phyloP scores from a whole-genome alignment of 2,888 invertebrate species.

The Diogma glabrata region DNA sequence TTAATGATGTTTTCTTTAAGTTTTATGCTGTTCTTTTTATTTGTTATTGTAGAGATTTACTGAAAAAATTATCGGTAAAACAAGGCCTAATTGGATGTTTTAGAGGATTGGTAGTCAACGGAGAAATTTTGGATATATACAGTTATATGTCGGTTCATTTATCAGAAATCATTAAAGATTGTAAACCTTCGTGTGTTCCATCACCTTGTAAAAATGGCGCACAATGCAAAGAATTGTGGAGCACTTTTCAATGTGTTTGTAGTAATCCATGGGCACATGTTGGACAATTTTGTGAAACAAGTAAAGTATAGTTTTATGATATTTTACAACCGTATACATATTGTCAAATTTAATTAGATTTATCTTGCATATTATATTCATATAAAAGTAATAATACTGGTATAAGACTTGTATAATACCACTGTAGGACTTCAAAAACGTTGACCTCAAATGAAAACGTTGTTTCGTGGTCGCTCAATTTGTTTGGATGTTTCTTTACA shows the following conservation, averaged over 20 bases:
- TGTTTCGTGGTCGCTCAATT: too few species aligned
- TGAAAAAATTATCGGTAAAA: conserved; percentile 70
- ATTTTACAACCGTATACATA: background rate
- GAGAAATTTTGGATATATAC: conserved; percentile 81
- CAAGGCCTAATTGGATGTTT: conserved; percentile 91
- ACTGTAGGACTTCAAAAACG: too few species aligned
- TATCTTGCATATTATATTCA: too few species aligned
- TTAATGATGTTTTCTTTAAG: conserved; percentile 2
- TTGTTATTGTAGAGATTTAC: conserved; percentile 49
- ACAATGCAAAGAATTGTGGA: conserved; percentile 83
- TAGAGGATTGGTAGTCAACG: conserved; percentile 82
- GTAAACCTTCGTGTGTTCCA: conserved; percentile 87
- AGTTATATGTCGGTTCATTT: conserved; percentile 86
- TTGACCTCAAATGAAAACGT: too few species aligned
- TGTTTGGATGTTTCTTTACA: too few species aligned
- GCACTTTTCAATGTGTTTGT: conserved; percentile 84
- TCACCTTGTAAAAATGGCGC: conserved; percentile 90
- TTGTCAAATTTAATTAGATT: too few species aligned
- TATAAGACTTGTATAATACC: too few species aligned
- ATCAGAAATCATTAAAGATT: conserved; percentile 84
- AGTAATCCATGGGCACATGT: conserved; percentile 87
- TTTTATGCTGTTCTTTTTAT: background rate
- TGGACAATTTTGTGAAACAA: conserved; percentile 80
- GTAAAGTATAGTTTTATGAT: conserved; percentile 44
- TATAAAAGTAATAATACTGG: too few species aligned